Evolutionary conservation across 2,113 vertebrate genomes (phyloP), one percentile per base, ranked within the genome.

Genomic region (Stegostoma tigrinum): DNA sequence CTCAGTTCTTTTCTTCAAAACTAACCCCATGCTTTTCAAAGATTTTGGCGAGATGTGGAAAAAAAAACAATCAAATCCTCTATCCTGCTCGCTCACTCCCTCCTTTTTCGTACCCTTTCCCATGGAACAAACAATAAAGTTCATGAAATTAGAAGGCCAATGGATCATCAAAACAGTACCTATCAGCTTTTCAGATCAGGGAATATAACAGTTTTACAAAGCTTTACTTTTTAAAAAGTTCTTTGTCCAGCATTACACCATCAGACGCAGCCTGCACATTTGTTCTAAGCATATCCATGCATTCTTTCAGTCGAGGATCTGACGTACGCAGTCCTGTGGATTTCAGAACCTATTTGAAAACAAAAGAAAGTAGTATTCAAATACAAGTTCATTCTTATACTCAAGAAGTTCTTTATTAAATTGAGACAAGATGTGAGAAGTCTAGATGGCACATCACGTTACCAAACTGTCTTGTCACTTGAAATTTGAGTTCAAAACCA

Each of bases 261-360:
- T 99, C 99, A 90, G 99, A 98, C 48, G 98, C 98, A 93, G 98
- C 98, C 96, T 99, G 99, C 97, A 99, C 96, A 85, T 98, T 99
- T 97, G 98, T 97, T 97, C 99, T 99, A 97, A 99, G 98, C 99
- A 99, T 99, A 97, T 99, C 99, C 99, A 99, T 99, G 97, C 98
- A 99, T 97, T 99, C 99, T 96, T 99, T 99, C 97, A 99, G 97
- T 94, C 99, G 98, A 86, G 99, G 99, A 97, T 99, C 99, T 97
- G 99, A 98, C 0, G 99, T 99, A 95, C 99, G 98, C 96, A 99
- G 98, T 96, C 99, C 99, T 52, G 99, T 99, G 96, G 99, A 98
- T 96, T 99, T 99, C 96, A 99, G 98, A 86, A 99, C 99, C 99
- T 99, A 96, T 70, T 95, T 94, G 3, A 96, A 96, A 61, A 45